Evolutionary conservation across 1,140 invertebrate genomes (phyloP), one percentile per base, ranked within the genome.

Genomic region (Tyrophagus putrescentiae): DNA sequence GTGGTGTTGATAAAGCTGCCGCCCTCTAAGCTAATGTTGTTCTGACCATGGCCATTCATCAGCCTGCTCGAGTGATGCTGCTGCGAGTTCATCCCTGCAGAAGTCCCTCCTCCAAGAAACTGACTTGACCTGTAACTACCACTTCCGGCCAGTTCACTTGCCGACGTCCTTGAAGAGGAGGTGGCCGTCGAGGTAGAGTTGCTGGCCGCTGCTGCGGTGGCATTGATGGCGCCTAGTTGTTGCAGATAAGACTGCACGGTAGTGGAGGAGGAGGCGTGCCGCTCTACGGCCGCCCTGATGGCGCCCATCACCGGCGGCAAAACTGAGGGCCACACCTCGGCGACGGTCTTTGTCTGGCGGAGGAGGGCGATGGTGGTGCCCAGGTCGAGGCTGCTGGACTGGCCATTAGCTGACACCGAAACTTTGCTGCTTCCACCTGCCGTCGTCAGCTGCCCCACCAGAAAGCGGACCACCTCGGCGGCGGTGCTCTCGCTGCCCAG

Each of bases 391-490:
- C n/a, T n/a, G n/a, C n/a, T n/a, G n/a, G n/a, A n/a, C n/a, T n/a
- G n/a, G n/a, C n/a, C n/a, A n/a, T n/a, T n/a, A n/a, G n/a, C n/a
- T n/a, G n/a, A n/a, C n/a, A n/a, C n/a, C n/a, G n/a, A n/a, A n/a
- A n/a, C n/a, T n/a, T n/a, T n/a, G n/a, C n/a, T n/a, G n/a, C n/a
- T n/a, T n/a, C n/a, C n/a, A n/a, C n/a, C n/a, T 7, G 78, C 81
- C 66, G 78, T 77, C 25, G 79, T 76, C 61, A 89, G 72, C 64
- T 82, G 79, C 66, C 82, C 80, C 32, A 85, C 73, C 42, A 88
- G 80, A 73, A 85, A 88, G 71, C 84, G 82, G 28, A 89, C 70
- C 7, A 84, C 83, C 66, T 83, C 82, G 68, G 84, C 80, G 0
- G 83, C 85, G 62, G 80, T 76, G 66, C 83, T 82, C 64, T 70